Conservation (phyloP, 2,888 invertebrate genomes). For the Metallyticus violacea region DNA sequence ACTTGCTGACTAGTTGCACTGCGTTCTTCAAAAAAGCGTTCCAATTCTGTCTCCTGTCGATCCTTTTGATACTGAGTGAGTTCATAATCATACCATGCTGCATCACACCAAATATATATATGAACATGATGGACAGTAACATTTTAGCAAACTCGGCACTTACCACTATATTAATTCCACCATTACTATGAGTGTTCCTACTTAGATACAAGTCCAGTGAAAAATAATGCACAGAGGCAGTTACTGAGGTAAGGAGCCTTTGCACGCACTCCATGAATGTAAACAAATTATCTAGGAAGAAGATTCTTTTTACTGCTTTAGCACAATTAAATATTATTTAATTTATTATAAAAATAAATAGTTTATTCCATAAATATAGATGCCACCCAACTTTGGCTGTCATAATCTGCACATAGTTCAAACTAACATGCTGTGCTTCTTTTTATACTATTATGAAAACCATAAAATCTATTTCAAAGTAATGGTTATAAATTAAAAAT, state of each 20-base stretch:
- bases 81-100: conserved; percentile 92
- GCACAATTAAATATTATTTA: background rate
- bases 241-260: background rate
- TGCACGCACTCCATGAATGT: background rate
- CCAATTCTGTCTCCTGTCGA: conserved; percentile 79
- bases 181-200: background rate
- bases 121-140: background rate
- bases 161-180: background rate
- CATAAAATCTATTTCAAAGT: no score
- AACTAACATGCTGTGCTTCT: no score
- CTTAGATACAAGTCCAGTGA: background rate
- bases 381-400: background rate
- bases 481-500: no score
- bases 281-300: background rate
- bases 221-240: background rate
- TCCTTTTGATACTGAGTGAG: conserved; percentile 80
- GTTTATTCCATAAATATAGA: no score
- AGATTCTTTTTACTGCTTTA: background rate
- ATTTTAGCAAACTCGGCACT: background rate
- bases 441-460: no score
- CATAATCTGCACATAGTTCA: no score
- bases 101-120: conserved; percentile 35
- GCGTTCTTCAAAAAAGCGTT: conserved; percentile 84
- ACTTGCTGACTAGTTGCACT: conserved; percentile 66
- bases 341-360: background rate